phyloP scores from a whole-genome alignment of 2,888 invertebrate species.

The Amorpha juglandis region DNA sequence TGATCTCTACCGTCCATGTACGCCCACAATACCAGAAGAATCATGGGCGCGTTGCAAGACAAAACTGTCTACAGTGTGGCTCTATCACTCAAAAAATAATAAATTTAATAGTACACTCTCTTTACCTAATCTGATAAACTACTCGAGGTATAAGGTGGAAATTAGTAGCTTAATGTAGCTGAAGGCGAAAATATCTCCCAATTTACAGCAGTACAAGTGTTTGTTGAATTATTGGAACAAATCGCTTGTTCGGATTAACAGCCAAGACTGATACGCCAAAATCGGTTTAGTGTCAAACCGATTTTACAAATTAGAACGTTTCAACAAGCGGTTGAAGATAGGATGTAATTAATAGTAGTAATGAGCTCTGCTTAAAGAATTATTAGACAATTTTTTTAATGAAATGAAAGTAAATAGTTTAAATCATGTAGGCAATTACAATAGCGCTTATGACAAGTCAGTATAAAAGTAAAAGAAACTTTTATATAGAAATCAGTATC shows the following conservation, averaged over 20 bases:
- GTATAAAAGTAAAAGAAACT: too few relatives aligned
- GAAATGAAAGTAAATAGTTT: too few relatives aligned
- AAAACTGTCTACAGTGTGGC: too few relatives aligned
- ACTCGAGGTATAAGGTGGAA: not conserved
- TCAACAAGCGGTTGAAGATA: conserved; percentile 12
- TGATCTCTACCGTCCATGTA: too few relatives aligned
- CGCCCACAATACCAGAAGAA: too few relatives aligned
- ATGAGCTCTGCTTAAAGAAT: not conserved
- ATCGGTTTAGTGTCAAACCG: conserved; percentile 35
- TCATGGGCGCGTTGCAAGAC: too few relatives aligned
- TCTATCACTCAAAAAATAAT: too few relatives aligned
- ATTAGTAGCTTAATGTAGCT: conserved; percentile 14
- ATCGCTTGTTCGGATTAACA: conserved; percentile 40
- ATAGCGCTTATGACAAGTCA: too few relatives aligned
- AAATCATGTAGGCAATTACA: too few relatives aligned
- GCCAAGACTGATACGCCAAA: conserved; percentile 41
- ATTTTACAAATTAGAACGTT: conserved; percentile 23
- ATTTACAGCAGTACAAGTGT: conserved; percentile 22
- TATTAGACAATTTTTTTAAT: too few relatives aligned
- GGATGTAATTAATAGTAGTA: not conserved
- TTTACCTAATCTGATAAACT: not conserved
- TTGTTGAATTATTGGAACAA: conserved; percentile 28
- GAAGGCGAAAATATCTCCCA: conserved; percentile 22
- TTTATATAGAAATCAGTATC: too few relatives aligned
- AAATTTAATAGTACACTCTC: not conserved